Conservation (phyloP, 2,888 invertebrate species). For the Polydesmus complanatus region DNA sequence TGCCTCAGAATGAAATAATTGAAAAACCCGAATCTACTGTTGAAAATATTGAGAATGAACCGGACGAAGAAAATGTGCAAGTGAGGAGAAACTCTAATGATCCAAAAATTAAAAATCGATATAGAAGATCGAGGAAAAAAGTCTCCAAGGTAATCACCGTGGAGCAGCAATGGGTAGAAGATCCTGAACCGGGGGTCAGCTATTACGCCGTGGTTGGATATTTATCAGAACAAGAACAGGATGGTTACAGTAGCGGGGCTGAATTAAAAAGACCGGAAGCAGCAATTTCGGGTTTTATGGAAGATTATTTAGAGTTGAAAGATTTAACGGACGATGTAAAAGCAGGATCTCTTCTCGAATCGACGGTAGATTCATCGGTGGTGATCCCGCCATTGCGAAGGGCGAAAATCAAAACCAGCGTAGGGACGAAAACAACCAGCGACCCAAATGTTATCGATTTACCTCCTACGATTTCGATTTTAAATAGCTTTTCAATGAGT, state of each 20-base stretch:
- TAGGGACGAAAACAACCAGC: not conserved
- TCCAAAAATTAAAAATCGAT: not conserved
- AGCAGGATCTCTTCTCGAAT: constrained; percentile 12
- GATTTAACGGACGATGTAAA: not conserved
- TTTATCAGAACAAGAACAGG: constrained; percentile 17
- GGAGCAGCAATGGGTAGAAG: constrained; percentile 10
- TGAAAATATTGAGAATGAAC: not conserved
- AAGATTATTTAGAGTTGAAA: constrained; percentile 18
- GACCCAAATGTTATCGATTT: constrained; percentile 8
- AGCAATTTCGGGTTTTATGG: constrained; percentile 17
- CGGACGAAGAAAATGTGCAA: not conserved
- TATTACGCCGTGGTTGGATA: constrained; percentile 17
- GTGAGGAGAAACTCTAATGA: not conserved
- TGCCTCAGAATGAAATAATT: not conserved
- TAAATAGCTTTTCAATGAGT: constrained; percentile 10
- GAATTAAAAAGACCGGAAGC: constrained; percentile 11
- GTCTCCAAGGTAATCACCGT: constrained; percentile 1
- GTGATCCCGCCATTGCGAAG: constrained; percentile 12
- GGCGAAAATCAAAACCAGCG: not conserved
- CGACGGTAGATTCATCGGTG: constrained; percentile 14
- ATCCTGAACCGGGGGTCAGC: constrained; percentile 12
- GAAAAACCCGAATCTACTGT: not conserved
- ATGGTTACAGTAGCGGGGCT: constrained; percentile 12
- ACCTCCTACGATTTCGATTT: not conserved
- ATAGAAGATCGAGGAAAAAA: not conserved